Evolutionary conservation across 2,113 vertebrate species (phyloP), one percentile per base, ranked within the genome.

Genomic region (Otis tarda): DNA sequence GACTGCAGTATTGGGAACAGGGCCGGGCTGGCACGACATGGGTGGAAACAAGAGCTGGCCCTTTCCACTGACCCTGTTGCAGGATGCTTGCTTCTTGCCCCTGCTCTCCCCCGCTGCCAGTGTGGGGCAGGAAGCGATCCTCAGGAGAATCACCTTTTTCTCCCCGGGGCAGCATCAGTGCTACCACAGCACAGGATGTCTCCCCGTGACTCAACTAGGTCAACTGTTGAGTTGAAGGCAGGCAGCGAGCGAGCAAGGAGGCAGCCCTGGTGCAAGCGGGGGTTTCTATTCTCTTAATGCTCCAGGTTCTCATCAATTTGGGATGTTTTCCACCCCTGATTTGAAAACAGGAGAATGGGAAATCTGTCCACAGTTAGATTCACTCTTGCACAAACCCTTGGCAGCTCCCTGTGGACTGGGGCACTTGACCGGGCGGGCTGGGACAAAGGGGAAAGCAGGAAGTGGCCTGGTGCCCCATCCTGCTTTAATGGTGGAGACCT

Each of bases 171-270:
- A 57, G 77, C 9, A 1, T 19, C 70, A 39, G 89, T 76, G 79
- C 15, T 89, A 68, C 70, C 95, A 64, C 91, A 95, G 71, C 0
- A 21, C 92, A 96, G 93, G 95, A 96, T 96, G 96, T 92, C 43
- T 80, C 71, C 87, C 75, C 8, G 14, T 97, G 96, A 96, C 96
- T 96, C 96, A 97, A 96, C 87, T 96, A 93, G 96, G 95, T 96
- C 96, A 97, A 86, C 95, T 0, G 37, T 37, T 37, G 37, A 37
- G 37, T 37, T 37, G 19, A 89, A 95, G 93, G 80, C 85, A 83
- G 74, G 17, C 64, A 35, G 70, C 4, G 2, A 80, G 68, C 24
- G 9, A 70, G 90, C 64, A n/a, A 47, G 79, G 79, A 96, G 80
- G 59, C 91, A 74, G 91, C 59, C 9, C 8, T 68, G 81, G 61